Base-by-base conservation (phyloP, 2,888 invertebrate genomes). In the Crocallis elinguaria region DNA sequence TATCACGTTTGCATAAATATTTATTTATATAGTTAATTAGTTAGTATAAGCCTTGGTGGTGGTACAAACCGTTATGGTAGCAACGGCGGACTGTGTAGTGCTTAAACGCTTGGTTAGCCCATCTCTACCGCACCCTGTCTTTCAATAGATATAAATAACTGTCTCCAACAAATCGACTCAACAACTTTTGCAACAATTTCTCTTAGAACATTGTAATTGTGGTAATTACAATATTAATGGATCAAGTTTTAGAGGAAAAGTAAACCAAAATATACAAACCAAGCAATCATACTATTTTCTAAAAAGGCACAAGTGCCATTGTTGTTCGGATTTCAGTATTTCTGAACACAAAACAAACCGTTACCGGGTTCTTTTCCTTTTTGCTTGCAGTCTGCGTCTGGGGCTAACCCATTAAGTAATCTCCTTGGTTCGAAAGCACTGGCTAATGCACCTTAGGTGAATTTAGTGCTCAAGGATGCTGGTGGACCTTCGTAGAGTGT, bases 351-450 rank as follows among this genome's bases (percentile, higher is more conserved):
- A 76, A 71, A 72, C 68, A 69, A 69, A 69, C 69, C 63, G 55
- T 50, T 58, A 49, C 49, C 52, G 46, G 58, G 58, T 62, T 66
- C 5, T 39, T 32, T 64, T 66, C 64, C 64, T 57, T 71, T 69
- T 66, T 66, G 64, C 69, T 65, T 65, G 58, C 62, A 71, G 65
- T 73, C 71, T 52, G 59, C 69, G 72, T 75, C 76, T 76, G 71
- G 76, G n/a, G 68, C 72, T 69, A 68, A 67, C 76, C 75, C 77
- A 77, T 78, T 78, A 80, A 73, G 73, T 79, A 79, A 79, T 79
- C 77, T 76, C 63, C 69, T 69, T 66, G 60, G 60, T 67, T 66
- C 73, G 64, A 73, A 77, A 76, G 73, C 68, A 66, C 68, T 62
- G 58, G 72, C 77, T 78, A 79, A 79, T 80, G 80, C 79, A 77